Evolutionary conservation across 2,113 vertebrate species (phyloP).

Genomic region (Rattus norvegicus): DNA sequence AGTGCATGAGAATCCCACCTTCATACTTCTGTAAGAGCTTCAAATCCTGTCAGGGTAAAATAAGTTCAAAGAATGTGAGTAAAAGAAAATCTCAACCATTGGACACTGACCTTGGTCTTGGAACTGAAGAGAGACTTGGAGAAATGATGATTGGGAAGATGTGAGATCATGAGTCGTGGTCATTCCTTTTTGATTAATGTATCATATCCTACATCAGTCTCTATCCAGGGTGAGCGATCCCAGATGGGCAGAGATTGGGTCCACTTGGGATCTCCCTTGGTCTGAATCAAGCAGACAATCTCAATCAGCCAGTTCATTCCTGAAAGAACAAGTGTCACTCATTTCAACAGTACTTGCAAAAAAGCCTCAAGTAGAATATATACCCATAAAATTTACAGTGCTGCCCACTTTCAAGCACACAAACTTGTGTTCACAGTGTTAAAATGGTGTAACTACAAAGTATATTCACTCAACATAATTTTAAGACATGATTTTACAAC

Average conservation of each 20-base stretch:
- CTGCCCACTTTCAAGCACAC: accelerated
- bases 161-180: conserved; percentile 71
- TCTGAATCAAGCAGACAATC: conserved; percentile 86
- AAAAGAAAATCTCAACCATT: too few relatives aligned
- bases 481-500: conserved; percentile 38
- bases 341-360: neutral
- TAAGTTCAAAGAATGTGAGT: neutral
- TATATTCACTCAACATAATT: too few relatives aligned
- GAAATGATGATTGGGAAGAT: conserved; percentile 75
- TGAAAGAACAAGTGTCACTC: neutral
- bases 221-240: conserved; percentile 86
- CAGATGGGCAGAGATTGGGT: conserved; percentile 85
- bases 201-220: accelerated
- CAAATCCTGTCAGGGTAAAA: neutral
- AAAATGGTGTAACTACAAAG: neutral
- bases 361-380: neutral
- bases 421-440: neutral
- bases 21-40: too few relatives aligned
- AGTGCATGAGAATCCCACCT: neutral
- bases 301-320: conserved; percentile 89
- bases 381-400: neutral
- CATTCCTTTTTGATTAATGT: too few relatives aligned
- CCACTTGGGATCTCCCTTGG: conserved; percentile 85
- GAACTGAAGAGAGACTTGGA: conserved; percentile 83
- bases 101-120: conserved; percentile 73